phyloP scores from a whole-genome alignment of 2,113 vertebrate species.

The Gymnobelideus leadbeateri region DNA sequence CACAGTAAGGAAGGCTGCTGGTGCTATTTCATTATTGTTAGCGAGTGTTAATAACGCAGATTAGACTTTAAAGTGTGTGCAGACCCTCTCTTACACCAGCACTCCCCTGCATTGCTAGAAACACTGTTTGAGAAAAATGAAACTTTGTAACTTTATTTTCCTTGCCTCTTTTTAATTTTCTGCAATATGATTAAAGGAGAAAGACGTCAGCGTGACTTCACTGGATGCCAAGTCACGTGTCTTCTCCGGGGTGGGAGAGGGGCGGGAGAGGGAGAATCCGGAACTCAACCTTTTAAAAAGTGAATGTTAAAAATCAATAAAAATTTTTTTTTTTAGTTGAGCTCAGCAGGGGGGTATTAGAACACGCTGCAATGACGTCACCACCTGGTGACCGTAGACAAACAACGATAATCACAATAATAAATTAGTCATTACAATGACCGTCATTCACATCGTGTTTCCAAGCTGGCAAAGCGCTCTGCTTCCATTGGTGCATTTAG shows the following conservation, averaged over 20 bases:
- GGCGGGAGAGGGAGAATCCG: not conserved
- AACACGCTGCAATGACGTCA: not conserved
- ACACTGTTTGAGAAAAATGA: not conserved
- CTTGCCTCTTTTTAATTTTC: not conserved
- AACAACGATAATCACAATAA: not conserved
- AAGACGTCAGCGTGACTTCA: not conserved
- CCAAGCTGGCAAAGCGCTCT: not conserved
- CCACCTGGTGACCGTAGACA: not conserved
- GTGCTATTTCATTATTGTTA: not conserved
- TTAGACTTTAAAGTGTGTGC: not conserved
- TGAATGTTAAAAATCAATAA: not conserved
- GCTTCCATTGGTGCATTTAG: not conserved
- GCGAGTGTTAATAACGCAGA: not conserved
- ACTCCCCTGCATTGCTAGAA: not conserved
- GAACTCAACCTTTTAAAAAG: not conserved
- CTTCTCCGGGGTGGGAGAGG: not conserved
- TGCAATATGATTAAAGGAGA: not conserved
- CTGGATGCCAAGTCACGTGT: not conserved
- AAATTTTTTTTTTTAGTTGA: not conserved
- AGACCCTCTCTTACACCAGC: not conserved
- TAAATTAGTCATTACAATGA: not conserved
- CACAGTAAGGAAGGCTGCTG: not conserved
- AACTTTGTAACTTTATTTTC: not conserved
- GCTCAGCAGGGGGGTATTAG: not conserved
- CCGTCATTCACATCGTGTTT: not conserved